Conservation (phyloP, 2,888 invertebrate species). For the Polymixis lichenea region DNA sequence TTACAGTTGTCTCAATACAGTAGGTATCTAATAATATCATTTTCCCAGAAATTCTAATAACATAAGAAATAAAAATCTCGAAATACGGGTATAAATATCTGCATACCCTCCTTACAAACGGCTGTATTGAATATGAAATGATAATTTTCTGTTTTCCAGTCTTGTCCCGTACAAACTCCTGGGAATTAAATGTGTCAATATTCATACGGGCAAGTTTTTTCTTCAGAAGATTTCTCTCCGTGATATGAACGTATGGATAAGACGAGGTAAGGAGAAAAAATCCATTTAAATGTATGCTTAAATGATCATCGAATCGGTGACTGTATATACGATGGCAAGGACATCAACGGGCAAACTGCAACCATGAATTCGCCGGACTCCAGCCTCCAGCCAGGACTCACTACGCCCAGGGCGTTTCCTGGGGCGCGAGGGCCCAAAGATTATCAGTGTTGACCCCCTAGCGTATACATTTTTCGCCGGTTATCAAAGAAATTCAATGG, state of each 20-base stretch:
- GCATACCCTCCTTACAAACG: slow-evolving; percentile 16
- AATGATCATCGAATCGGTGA: too few relatives aligned
- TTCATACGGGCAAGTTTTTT: slow-evolving; percentile 59
- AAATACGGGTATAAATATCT: slow-evolving; percentile 6
- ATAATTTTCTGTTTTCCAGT: slow-evolving; percentile 64
- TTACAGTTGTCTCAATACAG: too few relatives aligned
- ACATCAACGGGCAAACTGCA: too few relatives aligned
- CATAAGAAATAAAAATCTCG: slow-evolving; percentile 27
- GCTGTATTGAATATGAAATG: slow-evolving; percentile 56
- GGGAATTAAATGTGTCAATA: slow-evolving; percentile 66
- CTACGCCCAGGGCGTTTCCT: too few relatives aligned
- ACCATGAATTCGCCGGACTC: too few relatives aligned
- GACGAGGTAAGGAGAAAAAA: slow-evolving; percentile 2
- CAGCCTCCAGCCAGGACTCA: too few relatives aligned
- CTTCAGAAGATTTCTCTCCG: slow-evolving; percentile 38
- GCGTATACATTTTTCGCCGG: too few relatives aligned
- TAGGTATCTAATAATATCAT: not conserved
- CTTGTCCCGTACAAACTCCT: slow-evolving; percentile 40
- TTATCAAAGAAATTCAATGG: too few relatives aligned
- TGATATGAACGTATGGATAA: slow-evolving; percentile 9
- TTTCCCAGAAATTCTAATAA: slow-evolving; percentile 21
- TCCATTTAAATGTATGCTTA: too few relatives aligned
- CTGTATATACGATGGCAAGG: too few relatives aligned
- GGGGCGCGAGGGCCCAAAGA: too few relatives aligned
- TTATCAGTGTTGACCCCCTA: too few relatives aligned